These are phyloP conservation scores for Gallinago solitaria DNA, from an alignment of 2,797 vertebrate genomes.

Conservation along the genomic window DNA sequence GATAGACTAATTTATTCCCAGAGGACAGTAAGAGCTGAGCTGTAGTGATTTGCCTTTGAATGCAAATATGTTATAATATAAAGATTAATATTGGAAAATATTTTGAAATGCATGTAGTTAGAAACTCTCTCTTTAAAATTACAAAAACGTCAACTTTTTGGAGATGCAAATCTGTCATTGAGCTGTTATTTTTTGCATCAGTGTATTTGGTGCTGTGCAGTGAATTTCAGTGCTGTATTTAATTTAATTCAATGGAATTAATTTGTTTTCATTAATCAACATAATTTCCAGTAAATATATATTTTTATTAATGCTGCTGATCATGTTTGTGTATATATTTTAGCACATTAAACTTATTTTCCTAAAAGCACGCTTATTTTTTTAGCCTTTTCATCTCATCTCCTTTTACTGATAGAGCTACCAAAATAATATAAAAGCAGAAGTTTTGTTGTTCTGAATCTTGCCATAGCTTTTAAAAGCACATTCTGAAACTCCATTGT, in stretches of 20 bases:
- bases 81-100: constrained; percentile 66
- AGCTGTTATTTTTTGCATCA: constrained; percentile 34
- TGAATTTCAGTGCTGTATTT: constrained; percentile 70
- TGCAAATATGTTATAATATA: constrained; percentile 72
- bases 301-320: constrained; percentile 57
- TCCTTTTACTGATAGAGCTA: constrained; percentile 44
- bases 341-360: constrained; percentile 35
- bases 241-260: constrained; percentile 67
- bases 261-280: constrained; percentile 65
- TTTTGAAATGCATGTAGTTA: constrained; percentile 62
- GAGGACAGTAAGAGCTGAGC: constrained; percentile 75
- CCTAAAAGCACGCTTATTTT: neutral
- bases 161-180: constrained; percentile 10
- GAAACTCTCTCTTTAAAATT: constrained; percentile 47
- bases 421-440: constrained; percentile 60
- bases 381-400: constrained; percentile 39
- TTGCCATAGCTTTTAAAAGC: constrained; percentile 34
- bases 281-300: constrained; percentile 62
- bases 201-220: constrained; percentile 32
- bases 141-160: constrained; percentile 58
- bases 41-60: constrained; percentile 75
- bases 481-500: constrained; percentile 35
- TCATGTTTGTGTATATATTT: constrained; percentile 26
- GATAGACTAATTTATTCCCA: constrained; percentile 81
- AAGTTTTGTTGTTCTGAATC: constrained; percentile 49